phyloP scores from a whole-genome alignment of 2,113 vertebrate species.

The Sula dactylatra region DNA sequence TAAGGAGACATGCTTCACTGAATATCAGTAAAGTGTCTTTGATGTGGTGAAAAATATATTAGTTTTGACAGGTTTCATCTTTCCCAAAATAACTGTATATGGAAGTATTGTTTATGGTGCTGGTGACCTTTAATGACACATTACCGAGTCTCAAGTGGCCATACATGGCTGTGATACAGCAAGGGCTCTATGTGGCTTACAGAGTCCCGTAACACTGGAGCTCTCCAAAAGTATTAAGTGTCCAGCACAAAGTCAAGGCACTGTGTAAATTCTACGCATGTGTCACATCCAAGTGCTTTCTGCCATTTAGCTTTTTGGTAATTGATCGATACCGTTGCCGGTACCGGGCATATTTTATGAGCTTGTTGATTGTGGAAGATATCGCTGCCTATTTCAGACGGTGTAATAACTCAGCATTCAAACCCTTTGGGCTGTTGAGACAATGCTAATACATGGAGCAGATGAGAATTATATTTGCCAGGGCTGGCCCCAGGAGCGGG shows the following conservation, averaged over 20 bases:
- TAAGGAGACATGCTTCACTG: neutral
- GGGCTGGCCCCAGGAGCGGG: neutral
- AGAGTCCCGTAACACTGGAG: neutral
- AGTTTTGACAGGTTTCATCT: neutral
- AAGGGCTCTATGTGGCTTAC: neutral
- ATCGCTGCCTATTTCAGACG: neutral
- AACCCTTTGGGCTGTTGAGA: neutral
- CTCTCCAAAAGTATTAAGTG: constrained; percentile 14
- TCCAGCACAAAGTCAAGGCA: neutral
- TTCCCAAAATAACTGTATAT: neutral
- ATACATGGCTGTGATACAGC: constrained; percentile 18
- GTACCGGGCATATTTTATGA: neutral
- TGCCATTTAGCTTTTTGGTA: neutral
- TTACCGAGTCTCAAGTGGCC: neutral
- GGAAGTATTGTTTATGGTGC: neutral
- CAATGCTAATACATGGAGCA: neutral
- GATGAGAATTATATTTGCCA: neutral
- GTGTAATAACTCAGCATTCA: neutral
- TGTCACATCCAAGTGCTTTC: neutral
- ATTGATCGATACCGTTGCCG: neutral
- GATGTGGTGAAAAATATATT: neutral
- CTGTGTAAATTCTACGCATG: neutral
- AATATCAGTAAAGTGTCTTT: neutral
- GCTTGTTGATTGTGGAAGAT: neutral
- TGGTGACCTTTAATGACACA: constrained; percentile 10